A percentile compares a stretch with the other conserved stretches of the same genome.
Conservation (phyloP, 2,797 vertebrate genomes). For the Meriones psammophilus region DNA sequence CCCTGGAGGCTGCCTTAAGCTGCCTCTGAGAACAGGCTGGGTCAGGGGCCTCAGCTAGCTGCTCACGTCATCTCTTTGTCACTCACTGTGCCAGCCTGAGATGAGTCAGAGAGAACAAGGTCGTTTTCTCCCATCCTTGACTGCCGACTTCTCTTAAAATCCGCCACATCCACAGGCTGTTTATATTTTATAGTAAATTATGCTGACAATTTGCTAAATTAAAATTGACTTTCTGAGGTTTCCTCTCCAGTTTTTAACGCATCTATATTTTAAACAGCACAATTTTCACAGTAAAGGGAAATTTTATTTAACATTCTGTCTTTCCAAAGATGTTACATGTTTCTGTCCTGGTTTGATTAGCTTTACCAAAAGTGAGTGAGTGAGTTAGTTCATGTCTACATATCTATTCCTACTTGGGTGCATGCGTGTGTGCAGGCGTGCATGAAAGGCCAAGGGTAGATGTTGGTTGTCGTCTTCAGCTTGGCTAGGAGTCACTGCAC, state of each 20-base stretch:
- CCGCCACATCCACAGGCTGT: neutral
- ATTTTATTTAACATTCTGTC: neutral
- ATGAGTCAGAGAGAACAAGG: neutral
- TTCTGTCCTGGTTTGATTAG: constrained; percentile 31
- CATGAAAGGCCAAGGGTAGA: neutral
- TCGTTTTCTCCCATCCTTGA: neutral
- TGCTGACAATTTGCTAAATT: constrained; percentile 30
- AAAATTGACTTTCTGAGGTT: constrained; percentile 50
- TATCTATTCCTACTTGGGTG: constrained; percentile 2
- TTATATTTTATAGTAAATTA: constrained; percentile 61
- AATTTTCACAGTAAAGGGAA: constrained; percentile 38
- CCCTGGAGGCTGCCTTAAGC: neutral
- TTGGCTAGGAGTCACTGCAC: neutral
- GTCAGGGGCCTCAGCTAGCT: neutral
- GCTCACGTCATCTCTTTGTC: neutral
- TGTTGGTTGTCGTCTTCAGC: neutral
- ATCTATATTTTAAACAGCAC: neutral
- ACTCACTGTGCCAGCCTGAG: neutral
- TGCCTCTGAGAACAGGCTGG: neutral
- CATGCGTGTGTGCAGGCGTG: neutral
- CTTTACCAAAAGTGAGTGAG: constrained; percentile 33
- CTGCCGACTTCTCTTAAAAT: constrained; percentile 4
- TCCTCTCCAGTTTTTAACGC: constrained; percentile 39
- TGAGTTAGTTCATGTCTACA: neutral
- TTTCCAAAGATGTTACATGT: constrained; percentile 21